Base-by-base conservation (phyloP, 2,113 vertebrate species). In the Smithornis capensis region DNA sequence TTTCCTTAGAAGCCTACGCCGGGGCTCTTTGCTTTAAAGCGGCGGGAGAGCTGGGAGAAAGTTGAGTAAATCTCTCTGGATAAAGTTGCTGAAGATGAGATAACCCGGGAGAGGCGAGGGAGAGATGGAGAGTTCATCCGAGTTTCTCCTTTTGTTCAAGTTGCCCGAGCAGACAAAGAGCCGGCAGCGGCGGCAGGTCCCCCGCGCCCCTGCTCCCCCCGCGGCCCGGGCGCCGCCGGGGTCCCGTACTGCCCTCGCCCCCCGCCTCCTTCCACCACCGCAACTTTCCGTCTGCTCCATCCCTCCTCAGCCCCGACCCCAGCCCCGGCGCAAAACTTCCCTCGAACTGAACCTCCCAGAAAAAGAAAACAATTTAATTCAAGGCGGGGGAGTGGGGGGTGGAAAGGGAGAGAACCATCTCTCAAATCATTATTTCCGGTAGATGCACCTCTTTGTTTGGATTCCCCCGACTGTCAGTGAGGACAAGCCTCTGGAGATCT, bases 71-170 rank as follows among this genome's bases (percentile, higher is more conserved):
- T 93, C 87, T 91, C 80, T 47, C 60, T 75, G 69, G 84, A 89
- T 69, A 56, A 96, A 97, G 97, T 97, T 98, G 87, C 65, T 49
- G 93, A 81, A 91, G 79, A 92, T 59, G 93, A 96, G 97, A 94
- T 95, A 89, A 94, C 76, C 87, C 42, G 65, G 80, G 92, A 90
- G 74, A 89, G 24, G 73, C 80, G 69, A 73, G 77, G 64, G 87
- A 94, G 96, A 97, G 97, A 97, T 98, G 97, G 84, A 96, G 98
- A 98, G 97, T 98, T 98, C 98, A 98, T 97, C 97, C 97, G 97
- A 98, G 97, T 98, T 98, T 96, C 97, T 97, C 97, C 98, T 98
- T 98, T 98, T 98, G 98, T 98, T 98, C 98, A 97, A 97, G 96
- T 98, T 97, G 97, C 97, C 96, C 89, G 97, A 97, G 97, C 98